Evolutionary conservation across 1,140 invertebrate species (phyloP).

Genomic region (Pygmarrhopalites habei): DNA sequence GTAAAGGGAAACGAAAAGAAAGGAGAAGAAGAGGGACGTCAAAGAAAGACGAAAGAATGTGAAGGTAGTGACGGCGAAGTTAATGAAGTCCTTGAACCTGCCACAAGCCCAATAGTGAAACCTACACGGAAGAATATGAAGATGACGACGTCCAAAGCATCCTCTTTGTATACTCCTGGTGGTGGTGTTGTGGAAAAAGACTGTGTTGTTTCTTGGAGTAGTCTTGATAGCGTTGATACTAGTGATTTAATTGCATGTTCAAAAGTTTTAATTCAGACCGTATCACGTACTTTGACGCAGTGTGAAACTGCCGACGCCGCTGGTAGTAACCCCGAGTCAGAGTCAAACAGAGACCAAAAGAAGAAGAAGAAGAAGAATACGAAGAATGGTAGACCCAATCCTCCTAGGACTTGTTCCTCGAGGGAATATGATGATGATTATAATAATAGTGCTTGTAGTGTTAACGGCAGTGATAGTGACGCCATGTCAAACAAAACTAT

Average conservation of each 20-base stretch:
- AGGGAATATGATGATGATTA: background rate
- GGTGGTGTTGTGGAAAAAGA: too few relatives aligned
- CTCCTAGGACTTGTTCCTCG: too few relatives aligned
- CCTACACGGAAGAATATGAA: too few relatives aligned
- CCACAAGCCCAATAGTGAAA: background rate
- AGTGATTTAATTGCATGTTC: constrained; percentile 25
- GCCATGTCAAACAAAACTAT: background rate
- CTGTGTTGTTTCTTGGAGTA: background rate
- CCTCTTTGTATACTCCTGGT: too few relatives aligned
- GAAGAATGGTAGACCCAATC: too few relatives aligned
- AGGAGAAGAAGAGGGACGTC: too few relatives aligned
- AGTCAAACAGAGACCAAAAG: too few relatives aligned
- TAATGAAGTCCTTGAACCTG: constrained; percentile 1
- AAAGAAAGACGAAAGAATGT: background rate
- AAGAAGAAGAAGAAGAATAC: too few relatives aligned
- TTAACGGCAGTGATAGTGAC: background rate
- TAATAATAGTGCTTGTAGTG: background rate
- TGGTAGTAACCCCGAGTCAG: background rate
- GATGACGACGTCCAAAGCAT: too few relatives aligned
- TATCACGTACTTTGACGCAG: constrained; percentile 25
- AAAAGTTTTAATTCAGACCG: constrained; percentile 38
- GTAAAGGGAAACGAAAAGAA: too few relatives aligned
- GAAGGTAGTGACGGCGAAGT: background rate
- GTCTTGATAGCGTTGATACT: constrained; percentile 7
- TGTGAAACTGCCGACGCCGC: background rate